Evolutionary conservation across 2,113 vertebrate genomes (phyloP), one percentile per base, ranked within the genome.

Genomic region (Bubo bubo): DNA sequence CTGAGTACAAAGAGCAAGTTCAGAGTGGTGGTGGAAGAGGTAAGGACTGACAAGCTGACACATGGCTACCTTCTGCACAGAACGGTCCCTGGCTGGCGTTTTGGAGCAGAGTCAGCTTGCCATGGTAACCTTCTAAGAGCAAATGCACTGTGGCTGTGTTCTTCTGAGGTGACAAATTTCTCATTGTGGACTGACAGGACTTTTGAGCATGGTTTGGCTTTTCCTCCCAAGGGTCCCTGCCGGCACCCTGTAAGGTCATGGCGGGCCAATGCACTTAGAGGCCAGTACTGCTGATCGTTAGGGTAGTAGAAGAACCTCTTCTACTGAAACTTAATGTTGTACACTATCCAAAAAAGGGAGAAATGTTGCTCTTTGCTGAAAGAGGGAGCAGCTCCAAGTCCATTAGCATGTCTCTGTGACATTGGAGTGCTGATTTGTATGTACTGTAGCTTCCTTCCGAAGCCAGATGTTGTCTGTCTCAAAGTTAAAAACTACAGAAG

Each of bases 1-100:
- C 99, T 99, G 88, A 99, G 99, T 97, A 99, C 99, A 91, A 99
- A 99, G 97, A 99, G 99, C 99, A 99, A 99, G 97, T 99, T 99
- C 98, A 98, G 99, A 53, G 99, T 99, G 91, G 99, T 99, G 89
- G 99, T 99, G 32, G 99, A 99, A 92, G 99, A 99, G 99, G 99
- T 99, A 95, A 90, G 94, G 26, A 24, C 60, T 59, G 88, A 22
- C 7, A 50, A 14, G 47, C 64, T 60, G 82, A 75, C 66, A 62
- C 52, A 28, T 2, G 5, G 50, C 53, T 45, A 14, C 83, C 52
- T 86, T 41, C 55, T 79, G 58, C 63, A 10, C 18, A 16, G 67
- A 60, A 1, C 1, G 2, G 70, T 50, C 50, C n/a, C 85, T 77
- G 50, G n/a, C 80, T 89, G 67, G 63, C 5, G 0, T 13, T 39